Evolutionary conservation across 2,888 invertebrate genomes (phyloP), one percentile per base, ranked within the genome.

Genomic region (Nomada goodeniana): DNA sequence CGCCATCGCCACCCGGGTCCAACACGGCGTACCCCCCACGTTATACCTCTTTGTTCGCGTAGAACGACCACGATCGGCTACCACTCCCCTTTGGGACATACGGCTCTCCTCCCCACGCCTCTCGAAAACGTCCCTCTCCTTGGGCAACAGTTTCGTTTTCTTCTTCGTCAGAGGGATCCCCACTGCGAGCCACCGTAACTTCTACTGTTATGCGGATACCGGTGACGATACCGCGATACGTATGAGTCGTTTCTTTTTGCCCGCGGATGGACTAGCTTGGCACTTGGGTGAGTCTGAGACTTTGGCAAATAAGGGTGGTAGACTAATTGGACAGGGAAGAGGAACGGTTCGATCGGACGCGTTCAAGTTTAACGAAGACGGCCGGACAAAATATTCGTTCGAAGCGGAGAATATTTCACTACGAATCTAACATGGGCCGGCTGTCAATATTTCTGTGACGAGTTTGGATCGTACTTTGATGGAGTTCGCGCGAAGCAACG

Each of bases 1-100:
- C 95, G 95, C 94, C 94, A 94, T 94, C 92, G 93, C 92, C 90
- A 91, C 91, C 92, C 84, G 92, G 87, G 87, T 87, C 91, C 88
- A 83, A 85, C 78, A 76, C 82, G 72, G 47, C 80, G 73, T 85
- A 91, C 91, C 92, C 92, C 93, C 93, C 92, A 90, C 92, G 89
- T 94, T 87, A 86, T 91, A 92, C 90, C 89, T 93, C 92, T 92
- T 92, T 93, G 92, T 93, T 90, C 91, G 89, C 90, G 82, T 79
- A 90, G 82, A 85, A 80, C 86, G 88, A 84, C 87, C 80, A 83
- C 91, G 92, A 92, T 93, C 86, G 86, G 85, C 91, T 91, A 91
- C 93, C 92, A 91, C 93, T 92, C 92, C 92, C 88, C 93, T 89
- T 86, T 85, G 82, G 87, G 78, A 83, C 88, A 86, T 85, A 82